Base-by-base conservation (phyloP, 2,113 vertebrate genomes). In the Anoura caudifer region DNA sequence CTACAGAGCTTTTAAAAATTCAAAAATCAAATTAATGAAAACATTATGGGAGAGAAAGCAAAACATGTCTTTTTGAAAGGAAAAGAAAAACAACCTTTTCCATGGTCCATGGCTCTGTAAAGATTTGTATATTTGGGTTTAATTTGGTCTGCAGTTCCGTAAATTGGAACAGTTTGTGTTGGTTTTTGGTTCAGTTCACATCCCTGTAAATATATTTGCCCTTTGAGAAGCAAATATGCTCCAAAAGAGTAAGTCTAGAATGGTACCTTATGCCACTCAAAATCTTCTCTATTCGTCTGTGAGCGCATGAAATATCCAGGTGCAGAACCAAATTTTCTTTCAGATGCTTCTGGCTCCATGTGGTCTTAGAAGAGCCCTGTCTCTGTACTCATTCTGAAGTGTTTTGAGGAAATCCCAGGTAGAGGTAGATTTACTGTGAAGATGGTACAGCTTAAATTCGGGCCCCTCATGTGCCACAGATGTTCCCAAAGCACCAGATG, bases 21-120 rank as follows among this genome's bases (percentile, higher is more conserved):
- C 59, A 75, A 93, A 95, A 94, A n/a, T 31, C 63, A 87, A 95
- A 82, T 82, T 87, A 90, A 95, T 84, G 41, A 80, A 94, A 95
- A 84, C 70, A 63, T 87, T 72, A 81, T 61, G 38, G 41, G 67
- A 72, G 72, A 90, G 54, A 67, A 94, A 92, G 26, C n/a, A 94
- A 73, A 94, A 50, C 41, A 75, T 45, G 52, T 52, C 61, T 47
- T 85, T 89, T 86, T 20, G 52, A 90, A 82, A 76, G 50, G 45
- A 33, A 36, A 83, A 41, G 17, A 90, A 90, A 87, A 45, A 59
- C 45, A 87, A 7, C n/a, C 63, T 87, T 94, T 80, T 76, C 36
- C 4, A 3, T 70, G 77, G 70, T 84, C 90, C 24, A 3, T 63
- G 54, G 47, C 56, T 84, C 22, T 56, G 43, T 65, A 84, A 76